phyloP scores from a whole-genome alignment of 1,140 invertebrate genomes.

The Branchinecta lynchi region DNA sequence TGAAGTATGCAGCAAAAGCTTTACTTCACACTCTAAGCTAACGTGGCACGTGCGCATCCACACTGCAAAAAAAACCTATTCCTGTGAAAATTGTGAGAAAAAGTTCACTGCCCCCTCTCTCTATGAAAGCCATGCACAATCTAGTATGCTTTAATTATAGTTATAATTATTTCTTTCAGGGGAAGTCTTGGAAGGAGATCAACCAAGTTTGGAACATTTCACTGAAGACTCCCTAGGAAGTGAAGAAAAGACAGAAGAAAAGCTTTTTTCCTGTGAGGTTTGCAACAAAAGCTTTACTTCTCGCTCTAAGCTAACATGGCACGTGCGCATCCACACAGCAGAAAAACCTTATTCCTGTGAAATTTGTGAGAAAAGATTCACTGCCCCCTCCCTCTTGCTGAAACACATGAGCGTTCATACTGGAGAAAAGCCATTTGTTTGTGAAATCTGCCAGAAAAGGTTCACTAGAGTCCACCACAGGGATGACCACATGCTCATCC shows the following conservation, averaged over 20 bases:
- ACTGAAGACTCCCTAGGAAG: too few relatives aligned
- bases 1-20: not conserved
- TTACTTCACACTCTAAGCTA: not conserved
- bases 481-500: too few relatives aligned
- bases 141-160: too few relatives aligned
- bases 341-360: conserved; percentile 74
- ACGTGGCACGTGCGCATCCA: conserved; percentile 57
- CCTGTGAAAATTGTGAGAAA: conserved; percentile 63
- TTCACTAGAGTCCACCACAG: conserved; percentile 41
- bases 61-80: conserved; percentile 71
- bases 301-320: conserved; percentile 31
- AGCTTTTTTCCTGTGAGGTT: not conserved
- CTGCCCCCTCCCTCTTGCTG: conserved; percentile 56
- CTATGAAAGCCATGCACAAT: too few relatives aligned
- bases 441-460: conserved; percentile 46
- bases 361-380: conserved; percentile 63
- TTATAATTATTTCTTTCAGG: too few relatives aligned
- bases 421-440: conserved; percentile 42
- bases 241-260: not conserved
- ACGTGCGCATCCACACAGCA: conserved; percentile 65
- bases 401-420: conserved; percentile 79
- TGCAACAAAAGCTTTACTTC: not conserved
- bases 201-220: too few relatives aligned
- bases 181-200: too few relatives aligned
- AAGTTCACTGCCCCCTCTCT: conserved; percentile 65